Conservation (phyloP, 2,113 vertebrate species). For the Tragelaphus strepsiceros region DNA sequence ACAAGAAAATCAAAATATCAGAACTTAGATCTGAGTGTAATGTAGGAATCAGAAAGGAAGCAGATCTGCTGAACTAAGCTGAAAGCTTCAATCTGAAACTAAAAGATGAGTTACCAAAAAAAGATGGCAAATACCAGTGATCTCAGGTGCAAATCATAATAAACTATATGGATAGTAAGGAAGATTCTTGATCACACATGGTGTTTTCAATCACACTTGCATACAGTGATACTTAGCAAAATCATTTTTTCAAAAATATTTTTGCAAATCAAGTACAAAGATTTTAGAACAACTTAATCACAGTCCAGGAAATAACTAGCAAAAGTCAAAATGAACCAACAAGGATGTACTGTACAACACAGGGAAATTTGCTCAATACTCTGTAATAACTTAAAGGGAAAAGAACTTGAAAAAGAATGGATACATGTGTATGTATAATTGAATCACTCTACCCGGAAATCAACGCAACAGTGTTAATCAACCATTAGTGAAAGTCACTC, state of each 20-base stretch:
- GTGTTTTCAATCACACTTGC: background rate
- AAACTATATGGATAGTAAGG: background rate
- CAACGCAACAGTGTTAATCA: background rate
- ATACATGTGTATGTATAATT: background rate
- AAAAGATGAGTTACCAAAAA: background rate
- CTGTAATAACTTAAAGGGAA: background rate
- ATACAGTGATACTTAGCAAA: background rate
- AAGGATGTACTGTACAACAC: background rate
- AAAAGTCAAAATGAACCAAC: background rate
- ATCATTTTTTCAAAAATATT: background rate
- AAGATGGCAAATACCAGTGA: background rate
- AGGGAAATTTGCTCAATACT: background rate
- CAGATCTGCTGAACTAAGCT: background rate
- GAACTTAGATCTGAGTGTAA: background rate
- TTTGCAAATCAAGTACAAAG: background rate
- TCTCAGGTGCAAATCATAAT: background rate
- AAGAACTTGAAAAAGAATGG: background rate
- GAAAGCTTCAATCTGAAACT: background rate
- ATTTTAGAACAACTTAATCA: conserved; percentile 15
- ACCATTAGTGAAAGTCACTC: background rate
- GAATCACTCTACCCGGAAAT: background rate
- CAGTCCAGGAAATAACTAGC: background rate
- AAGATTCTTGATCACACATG: background rate
- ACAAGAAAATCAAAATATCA: background rate
- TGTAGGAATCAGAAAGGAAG: background rate